phyloP scores from a whole-genome alignment of 2,888 invertebrate genomes.

The Dermolepida albohirtum region DNA sequence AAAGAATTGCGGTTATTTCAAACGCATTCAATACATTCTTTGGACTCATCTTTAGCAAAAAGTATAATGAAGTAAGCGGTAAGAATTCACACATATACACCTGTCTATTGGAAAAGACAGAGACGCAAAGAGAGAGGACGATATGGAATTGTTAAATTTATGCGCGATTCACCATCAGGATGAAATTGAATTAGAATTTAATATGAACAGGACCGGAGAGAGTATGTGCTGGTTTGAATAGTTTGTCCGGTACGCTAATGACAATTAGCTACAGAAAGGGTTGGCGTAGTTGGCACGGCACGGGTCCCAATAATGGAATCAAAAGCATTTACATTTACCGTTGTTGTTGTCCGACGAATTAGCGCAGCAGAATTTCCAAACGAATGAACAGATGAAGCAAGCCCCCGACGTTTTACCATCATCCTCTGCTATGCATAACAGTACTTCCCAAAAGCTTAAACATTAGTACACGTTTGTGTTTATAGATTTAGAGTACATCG shows the following conservation, averaged over 20 bases:
- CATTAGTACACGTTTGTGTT: too few species aligned
- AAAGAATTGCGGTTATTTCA: too few species aligned
- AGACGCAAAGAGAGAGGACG: too few species aligned
- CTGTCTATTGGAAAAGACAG: too few species aligned
- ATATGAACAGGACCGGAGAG: conserved; percentile 56
- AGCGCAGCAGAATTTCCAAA: conserved; percentile 49
- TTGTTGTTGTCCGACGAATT: conserved; percentile 49
- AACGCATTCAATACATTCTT: too few species aligned
- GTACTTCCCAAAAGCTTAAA: too few species aligned
- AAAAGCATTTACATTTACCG: conserved; percentile 58
- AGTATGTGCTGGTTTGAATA: conserved; percentile 55
- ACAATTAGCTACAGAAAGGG: conserved; percentile 63
- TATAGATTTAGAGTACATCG: too few species aligned
- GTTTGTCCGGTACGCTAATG: conserved; percentile 60
- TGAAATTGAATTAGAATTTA: conserved; percentile 61
- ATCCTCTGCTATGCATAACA: too few species aligned
- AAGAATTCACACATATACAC: too few species aligned
- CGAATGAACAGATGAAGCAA: conserved; percentile 11
- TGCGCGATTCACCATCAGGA: conserved; percentile 11
- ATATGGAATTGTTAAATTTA: too few species aligned
- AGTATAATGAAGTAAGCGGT: too few species aligned
- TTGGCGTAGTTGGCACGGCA: conserved; percentile 49
- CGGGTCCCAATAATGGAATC: conserved; percentile 57
- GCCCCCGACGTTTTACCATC: neutral
- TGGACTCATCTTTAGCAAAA: too few species aligned